These are phyloP conservation scores for Penaeus japonicus DNA, from an alignment of 1,140 invertebrate genomes.

Conservation along the genomic window DNA sequence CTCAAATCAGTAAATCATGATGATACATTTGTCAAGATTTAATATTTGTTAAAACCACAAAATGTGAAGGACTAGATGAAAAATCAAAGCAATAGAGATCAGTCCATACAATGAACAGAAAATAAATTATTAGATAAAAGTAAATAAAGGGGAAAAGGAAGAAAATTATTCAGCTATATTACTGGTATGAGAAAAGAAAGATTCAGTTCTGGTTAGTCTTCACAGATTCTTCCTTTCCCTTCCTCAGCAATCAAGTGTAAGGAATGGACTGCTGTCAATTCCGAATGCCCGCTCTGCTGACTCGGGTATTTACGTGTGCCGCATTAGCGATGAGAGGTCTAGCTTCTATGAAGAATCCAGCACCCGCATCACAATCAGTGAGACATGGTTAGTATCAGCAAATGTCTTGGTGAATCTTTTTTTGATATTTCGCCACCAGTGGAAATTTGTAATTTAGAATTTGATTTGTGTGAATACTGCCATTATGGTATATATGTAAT, in stretches of 20 bases:
- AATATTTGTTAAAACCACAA: too few relatives aligned
- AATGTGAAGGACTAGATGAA: too few relatives aligned
- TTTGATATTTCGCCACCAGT: background rate
- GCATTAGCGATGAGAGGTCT: slow-evolving; percentile 33
- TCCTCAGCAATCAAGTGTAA: slow-evolving; percentile 49
- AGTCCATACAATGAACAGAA: too few relatives aligned
- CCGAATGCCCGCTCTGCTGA: slow-evolving; percentile 73
- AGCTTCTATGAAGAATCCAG: slow-evolving; percentile 30
- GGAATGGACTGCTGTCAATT: slow-evolving; percentile 77
- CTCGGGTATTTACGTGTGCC: slow-evolving; percentile 83
- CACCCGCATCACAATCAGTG: slow-evolving; percentile 42
- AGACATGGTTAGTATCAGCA: slow-evolving; percentile 28
- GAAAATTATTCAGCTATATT: too few relatives aligned
- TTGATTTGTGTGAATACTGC: too few relatives aligned
- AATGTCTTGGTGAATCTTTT: too few relatives aligned
- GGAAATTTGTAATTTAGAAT: slow-evolving; percentile 44
- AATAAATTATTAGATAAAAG: too few relatives aligned
- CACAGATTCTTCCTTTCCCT: background rate
- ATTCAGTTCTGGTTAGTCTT: background rate
- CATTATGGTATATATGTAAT: too few relatives aligned
- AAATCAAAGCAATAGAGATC: too few relatives aligned
- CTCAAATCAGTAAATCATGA: too few relatives aligned
- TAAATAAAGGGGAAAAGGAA: too few relatives aligned
- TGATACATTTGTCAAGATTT: too few relatives aligned
- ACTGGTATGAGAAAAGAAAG: slow-evolving; percentile 33